These are phyloP conservation scores for Trissolcus basalis DNA, from an alignment of 1,140 invertebrate species.

Conservation along the genomic window DNA sequence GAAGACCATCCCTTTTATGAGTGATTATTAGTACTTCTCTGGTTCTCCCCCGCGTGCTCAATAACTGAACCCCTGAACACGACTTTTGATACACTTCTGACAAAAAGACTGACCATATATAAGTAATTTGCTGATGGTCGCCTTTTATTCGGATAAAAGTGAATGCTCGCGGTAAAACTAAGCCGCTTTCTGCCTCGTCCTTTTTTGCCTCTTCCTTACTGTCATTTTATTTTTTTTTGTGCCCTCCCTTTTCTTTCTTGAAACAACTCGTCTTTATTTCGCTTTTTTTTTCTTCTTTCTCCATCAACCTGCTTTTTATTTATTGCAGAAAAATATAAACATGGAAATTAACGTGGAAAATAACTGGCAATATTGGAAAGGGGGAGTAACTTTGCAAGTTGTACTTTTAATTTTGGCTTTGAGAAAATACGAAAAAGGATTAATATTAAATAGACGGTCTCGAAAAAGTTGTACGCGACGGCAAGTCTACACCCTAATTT, in stretches of 20 bases:
- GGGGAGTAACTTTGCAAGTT: neutral
- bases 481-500: slow-evolving; percentile 39
- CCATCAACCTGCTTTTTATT: neutral
- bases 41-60: slow-evolving; percentile 32
- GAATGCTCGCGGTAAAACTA: slow-evolving; percentile 41
- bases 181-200: slow-evolving; percentile 28
- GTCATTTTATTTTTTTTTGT: slow-evolving; percentile 22
- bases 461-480: slow-evolving; percentile 25
- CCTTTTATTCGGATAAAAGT: slow-evolving; percentile 49
- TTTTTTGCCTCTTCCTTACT: slow-evolving; percentile 11
- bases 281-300: neutral
- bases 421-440: slow-evolving; percentile 20
- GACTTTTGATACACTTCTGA: slow-evolving; percentile 58
- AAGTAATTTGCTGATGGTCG: slow-evolving; percentile 57
- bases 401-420: slow-evolving; percentile 17
- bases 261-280: slow-evolving; percentile 2
- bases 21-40: slow-evolving; percentile 54
- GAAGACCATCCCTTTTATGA: slow-evolving; percentile 53
- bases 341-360: no score
- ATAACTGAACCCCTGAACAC: slow-evolving; percentile 54
- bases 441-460: slow-evolving; percentile 32
- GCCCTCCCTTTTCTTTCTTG: slow-evolving; percentile 2
- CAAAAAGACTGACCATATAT: slow-evolving; percentile 58
- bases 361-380: no score
- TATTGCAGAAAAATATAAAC: no score